phyloP scores from a whole-genome alignment of 1,140 invertebrate species.

The Chionoecetes opilio region DNA sequence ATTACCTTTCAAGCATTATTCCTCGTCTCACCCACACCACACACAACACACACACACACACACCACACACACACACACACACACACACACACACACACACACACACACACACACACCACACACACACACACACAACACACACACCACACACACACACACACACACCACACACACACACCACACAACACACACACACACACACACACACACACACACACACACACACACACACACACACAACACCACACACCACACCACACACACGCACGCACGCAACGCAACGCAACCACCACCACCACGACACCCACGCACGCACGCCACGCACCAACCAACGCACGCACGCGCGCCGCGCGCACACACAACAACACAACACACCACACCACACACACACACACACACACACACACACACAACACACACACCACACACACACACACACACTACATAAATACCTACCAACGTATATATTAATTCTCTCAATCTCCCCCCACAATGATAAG shows the following conservation, averaged over 20 bases:
- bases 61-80: too few species aligned
- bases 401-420: neutral
- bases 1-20: too few species aligned
- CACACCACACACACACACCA: neutral
- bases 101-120: neutral
- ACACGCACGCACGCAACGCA: neutral
- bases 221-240: conserved; percentile 1
- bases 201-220: too few species aligned
- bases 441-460: neutral
- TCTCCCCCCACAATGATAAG: too few species aligned
- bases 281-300: neutral
- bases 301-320: neutral
- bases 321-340: neutral
- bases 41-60: too few species aligned
- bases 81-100: neutral
- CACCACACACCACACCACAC: too few species aligned
- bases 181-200: neutral
- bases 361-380: too few species aligned
- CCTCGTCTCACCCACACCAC: neutral
- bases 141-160: neutral
- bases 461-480: too few species aligned
- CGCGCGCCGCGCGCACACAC: too few species aligned
- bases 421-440: neutral
- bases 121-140: neutral
- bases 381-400: conserved; percentile 5